Conservation (phyloP, 2,888 invertebrate genomes). For the Eulithis testata region DNA sequence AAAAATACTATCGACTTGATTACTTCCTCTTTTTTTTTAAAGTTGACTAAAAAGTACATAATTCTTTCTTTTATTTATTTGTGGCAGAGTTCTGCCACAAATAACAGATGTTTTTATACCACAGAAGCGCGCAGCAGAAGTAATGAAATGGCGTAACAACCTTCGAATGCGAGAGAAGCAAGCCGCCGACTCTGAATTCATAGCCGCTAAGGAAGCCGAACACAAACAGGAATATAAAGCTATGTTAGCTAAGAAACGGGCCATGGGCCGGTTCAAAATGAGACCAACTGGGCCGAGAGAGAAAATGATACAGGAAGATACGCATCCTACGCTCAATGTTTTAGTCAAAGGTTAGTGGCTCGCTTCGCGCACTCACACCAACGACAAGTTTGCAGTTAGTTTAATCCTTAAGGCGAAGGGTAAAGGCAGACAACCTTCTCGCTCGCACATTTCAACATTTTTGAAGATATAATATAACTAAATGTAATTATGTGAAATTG, state of each 20-base stretch:
- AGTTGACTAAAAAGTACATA: too few species aligned
- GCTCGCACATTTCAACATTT: too few species aligned
- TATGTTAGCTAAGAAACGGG: constrained; percentile 84
- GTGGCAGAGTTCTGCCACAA: too few species aligned
- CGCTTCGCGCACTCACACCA: neutral
- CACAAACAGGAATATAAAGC: constrained; percentile 87
- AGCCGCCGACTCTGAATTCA: constrained; percentile 85
- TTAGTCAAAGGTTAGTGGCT: constrained; percentile 64
- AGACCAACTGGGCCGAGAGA: constrained; percentile 84
- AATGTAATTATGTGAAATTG: too few species aligned
- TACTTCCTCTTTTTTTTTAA: too few species aligned
- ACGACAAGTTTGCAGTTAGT: too few species aligned
- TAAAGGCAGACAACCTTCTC: too few species aligned
- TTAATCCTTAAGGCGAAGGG: too few species aligned
- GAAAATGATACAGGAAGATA: constrained; percentile 72
- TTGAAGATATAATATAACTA: too few species aligned
- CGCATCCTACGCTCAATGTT: constrained; percentile 85
- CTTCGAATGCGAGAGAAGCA: constrained; percentile 86
- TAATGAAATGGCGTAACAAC: constrained; percentile 86
- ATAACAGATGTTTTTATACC: too few species aligned
- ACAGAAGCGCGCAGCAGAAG: constrained; percentile 87
- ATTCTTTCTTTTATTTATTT: too few species aligned
- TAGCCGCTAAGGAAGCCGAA: constrained; percentile 86
- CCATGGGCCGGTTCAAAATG: constrained; percentile 84
- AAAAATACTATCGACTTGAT: too few species aligned